phyloP scores from a whole-genome alignment of 1,140 invertebrate genomes.

The Drosophila ironensis region DNA sequence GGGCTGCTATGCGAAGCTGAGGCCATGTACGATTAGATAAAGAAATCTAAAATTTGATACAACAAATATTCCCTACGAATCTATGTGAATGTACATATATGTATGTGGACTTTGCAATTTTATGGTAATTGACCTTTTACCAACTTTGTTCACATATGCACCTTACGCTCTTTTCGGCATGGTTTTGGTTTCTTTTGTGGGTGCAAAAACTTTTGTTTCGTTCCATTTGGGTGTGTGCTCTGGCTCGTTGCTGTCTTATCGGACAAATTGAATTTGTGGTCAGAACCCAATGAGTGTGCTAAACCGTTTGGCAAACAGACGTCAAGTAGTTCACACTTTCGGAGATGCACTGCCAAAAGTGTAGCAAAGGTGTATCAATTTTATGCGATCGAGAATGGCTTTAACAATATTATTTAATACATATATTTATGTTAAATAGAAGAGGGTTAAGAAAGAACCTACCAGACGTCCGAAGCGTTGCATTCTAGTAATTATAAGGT shows the following conservation, averaged over 20 bases:
- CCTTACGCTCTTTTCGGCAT: background rate
- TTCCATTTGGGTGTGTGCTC: slow-evolving; percentile 28
- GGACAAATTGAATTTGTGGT: slow-evolving; percentile 72
- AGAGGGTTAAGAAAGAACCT: too few species aligned
- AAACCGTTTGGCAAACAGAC: slow-evolving; percentile 71
- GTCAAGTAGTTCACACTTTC: slow-evolving; percentile 31
- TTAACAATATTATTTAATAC: background rate
- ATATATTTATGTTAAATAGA: too few species aligned
- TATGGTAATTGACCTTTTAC: slow-evolving; percentile 42
- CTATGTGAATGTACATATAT: too few species aligned
- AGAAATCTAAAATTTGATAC: slow-evolving; percentile 1
- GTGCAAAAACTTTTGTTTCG: slow-evolving; percentile 34
- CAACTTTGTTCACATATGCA: slow-evolving; percentile 25
- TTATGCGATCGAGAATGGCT: background rate
- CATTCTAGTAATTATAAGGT: too few species aligned
- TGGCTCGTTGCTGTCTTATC: slow-evolving; percentile 44
- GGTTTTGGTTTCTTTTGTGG: slow-evolving; percentile 15
- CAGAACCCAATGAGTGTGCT: slow-evolving; percentile 68
- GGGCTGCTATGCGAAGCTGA: background rate
- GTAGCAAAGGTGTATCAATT: too few species aligned
- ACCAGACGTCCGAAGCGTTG: too few species aligned
- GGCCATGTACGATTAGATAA: background rate
- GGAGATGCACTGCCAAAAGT: slow-evolving; percentile 3
- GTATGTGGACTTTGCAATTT: too few species aligned
- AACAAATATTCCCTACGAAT: too few species aligned